phyloP scores from a whole-genome alignment of 2,797 vertebrate genomes.

The Spondyliosoma cantharus region DNA sequence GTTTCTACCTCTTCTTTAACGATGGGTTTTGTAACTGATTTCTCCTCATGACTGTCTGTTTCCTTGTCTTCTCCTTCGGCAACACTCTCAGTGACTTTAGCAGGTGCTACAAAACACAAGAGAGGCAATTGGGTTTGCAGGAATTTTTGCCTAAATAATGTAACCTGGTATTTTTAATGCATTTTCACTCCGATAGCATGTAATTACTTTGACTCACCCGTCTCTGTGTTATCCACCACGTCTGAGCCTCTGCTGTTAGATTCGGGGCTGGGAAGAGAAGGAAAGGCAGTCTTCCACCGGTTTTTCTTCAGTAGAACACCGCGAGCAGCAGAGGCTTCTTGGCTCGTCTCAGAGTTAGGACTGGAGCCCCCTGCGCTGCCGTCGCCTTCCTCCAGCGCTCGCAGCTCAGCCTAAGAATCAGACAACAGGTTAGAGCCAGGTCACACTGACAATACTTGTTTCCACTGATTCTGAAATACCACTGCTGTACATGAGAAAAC shows the following conservation, averaged over 20 bases:
- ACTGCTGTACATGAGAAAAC: neutral
- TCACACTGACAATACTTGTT: neutral
- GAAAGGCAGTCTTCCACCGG: slow-evolving; percentile 94
- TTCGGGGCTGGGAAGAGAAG: slow-evolving; percentile 89
- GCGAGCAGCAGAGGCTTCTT: slow-evolving; percentile 84
- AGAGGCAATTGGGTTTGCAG: neutral
- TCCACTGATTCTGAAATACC: neutral
- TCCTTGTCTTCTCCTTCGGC: slow-evolving; percentile 84
- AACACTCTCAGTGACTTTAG: slow-evolving; percentile 78
- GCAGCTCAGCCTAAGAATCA: slow-evolving; percentile 90
- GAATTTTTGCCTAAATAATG: neutral
- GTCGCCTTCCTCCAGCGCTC: slow-evolving; percentile 96
- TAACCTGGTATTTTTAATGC: neutral
- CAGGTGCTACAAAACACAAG: slow-evolving; percentile 62
- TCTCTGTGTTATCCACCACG: slow-evolving; percentile 83
- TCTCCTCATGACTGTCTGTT: slow-evolving; percentile 83
- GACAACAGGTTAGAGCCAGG: neutral
- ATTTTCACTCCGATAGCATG: neutral
- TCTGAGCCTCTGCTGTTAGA: slow-evolving; percentile 89
- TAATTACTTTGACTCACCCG: slow-evolving; percentile 59
- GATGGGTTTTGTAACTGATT: slow-evolving; percentile 76
- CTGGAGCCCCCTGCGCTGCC: slow-evolving; percentile 93
- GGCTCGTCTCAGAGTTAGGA: slow-evolving; percentile 92
- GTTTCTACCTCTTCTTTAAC: slow-evolving; percentile 88
- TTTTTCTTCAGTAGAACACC: slow-evolving; percentile 84